A percentile compares a stretch with the other conserved stretches of the same genome.
phyloP scores from a whole-genome alignment of 35 echinoderm and acorn worm genomes.

The Heliocidaris erythrogramma region DNA sequence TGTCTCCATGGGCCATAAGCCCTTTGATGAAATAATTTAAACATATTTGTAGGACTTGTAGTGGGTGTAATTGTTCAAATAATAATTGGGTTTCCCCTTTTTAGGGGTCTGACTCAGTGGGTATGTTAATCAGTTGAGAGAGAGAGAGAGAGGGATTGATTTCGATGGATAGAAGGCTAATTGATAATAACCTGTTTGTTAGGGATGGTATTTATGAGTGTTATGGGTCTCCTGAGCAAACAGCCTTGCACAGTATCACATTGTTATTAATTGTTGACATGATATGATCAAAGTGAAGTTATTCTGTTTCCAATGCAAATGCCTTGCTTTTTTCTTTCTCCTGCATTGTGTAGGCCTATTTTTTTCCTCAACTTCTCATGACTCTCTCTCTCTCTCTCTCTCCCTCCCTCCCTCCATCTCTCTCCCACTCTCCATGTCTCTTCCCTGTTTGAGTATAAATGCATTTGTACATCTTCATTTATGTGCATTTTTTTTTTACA shows the following conservation, averaged over 20 bases:
- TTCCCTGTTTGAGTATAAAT: no score
- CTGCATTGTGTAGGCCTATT: no score
- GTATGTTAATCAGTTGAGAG: not conserved
- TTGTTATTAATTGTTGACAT: not conserved
- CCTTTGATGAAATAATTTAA: not conserved
- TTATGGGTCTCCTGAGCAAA: not conserved
- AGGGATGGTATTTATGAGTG: not conserved
- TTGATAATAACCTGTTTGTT: conserved; percentile 12
- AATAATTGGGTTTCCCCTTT: not conserved
- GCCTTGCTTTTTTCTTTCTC: no score
- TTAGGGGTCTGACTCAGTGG: not conserved
- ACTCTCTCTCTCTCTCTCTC: no score
- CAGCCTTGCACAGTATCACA: not conserved
- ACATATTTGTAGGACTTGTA: not conserved
- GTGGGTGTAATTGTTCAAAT: not conserved
- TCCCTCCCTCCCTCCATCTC: no score
- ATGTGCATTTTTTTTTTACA: no score
- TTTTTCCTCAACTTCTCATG: no score
- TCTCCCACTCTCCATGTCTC: no score
- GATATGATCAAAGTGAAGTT: not conserved
- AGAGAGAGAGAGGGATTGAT: not conserved
- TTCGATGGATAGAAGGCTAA: not conserved
- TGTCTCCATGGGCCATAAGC: not conserved
- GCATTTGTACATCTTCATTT: no score
- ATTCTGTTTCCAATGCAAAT: no score